These are phyloP conservation scores for Calliphora vicina DNA, from an alignment of 1,140 invertebrate genomes.

Conservation along the genomic window DNA sequence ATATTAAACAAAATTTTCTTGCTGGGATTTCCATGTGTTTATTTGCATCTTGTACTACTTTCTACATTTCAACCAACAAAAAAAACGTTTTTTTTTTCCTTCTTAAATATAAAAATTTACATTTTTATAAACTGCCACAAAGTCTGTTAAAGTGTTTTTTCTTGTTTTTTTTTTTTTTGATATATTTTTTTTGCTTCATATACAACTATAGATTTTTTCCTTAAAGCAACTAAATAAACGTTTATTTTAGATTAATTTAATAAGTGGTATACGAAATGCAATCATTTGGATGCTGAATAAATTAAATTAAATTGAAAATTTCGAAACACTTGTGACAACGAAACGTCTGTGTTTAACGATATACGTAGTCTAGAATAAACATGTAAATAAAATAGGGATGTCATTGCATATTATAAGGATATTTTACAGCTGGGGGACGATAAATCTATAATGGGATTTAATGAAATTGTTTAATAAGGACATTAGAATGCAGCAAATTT, in stretches of 20 bases:
- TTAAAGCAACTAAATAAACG: background rate
- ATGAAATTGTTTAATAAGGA: no score
- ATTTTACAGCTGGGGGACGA: no score
- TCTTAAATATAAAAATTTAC: background rate
- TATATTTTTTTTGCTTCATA: background rate
- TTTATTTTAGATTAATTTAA: slow-evolving; percentile 3
- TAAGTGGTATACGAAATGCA: background rate
- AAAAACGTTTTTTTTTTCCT: no score
- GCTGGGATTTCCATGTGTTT: background rate
- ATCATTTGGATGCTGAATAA: background rate
- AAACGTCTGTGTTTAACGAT: background rate
- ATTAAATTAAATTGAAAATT: background rate
- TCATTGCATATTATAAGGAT: no score
- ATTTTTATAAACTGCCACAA: slow-evolving; percentile 5
- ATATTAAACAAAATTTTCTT: no score
- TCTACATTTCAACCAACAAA: background rate
- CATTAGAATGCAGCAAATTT: no score
- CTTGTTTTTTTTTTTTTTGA: no score
- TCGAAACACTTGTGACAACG: background rate
- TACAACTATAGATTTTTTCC: background rate
- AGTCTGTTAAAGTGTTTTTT: background rate
- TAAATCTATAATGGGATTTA: no score
- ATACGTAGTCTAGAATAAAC: no score
- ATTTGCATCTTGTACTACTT: background rate
- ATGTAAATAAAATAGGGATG: no score